These are phyloP conservation scores for Acanthisitta chloris DNA, from an alignment of 2,113 vertebrate species.

Conservation along the genomic window DNA sequence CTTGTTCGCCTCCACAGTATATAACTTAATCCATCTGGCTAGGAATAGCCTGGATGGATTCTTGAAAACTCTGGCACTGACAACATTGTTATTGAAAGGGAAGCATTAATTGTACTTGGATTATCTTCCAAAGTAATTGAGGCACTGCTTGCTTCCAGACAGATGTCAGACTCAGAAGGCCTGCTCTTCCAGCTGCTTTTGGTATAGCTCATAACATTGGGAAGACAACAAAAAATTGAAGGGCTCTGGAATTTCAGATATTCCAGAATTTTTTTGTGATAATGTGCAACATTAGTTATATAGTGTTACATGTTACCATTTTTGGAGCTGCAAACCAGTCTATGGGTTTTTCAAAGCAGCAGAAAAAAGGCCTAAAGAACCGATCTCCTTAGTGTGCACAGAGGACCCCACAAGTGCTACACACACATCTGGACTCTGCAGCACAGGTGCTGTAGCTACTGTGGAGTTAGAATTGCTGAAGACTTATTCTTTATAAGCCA, in stretches of 20 bases:
- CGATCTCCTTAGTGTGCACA: neutral
- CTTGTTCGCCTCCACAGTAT: neutral
- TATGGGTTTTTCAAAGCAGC: neutral
- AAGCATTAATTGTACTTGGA: slow-evolving; percentile 47
- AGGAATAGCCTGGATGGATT: neutral
- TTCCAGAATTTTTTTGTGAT: neutral
- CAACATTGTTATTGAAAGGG: slow-evolving; percentile 21
- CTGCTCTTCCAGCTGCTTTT: slow-evolving; percentile 3
- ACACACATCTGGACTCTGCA: neutral
- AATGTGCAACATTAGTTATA: neutral
- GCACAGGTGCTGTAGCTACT: neutral
- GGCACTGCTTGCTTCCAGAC: slow-evolving; percentile 12
- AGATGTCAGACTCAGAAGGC: neutral
- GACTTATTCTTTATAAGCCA: neutral
- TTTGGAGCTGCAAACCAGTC: neutral
- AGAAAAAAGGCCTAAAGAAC: neutral
- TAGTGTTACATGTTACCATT: neutral
- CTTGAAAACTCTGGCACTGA: slow-evolving; percentile 36
- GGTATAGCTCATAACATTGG: neutral
- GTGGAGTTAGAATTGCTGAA: neutral
- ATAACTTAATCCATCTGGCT: slow-evolving; percentile 49
- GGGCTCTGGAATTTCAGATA: neutral
- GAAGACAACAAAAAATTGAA: neutral
- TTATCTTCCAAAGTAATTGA: slow-evolving; percentile 33
- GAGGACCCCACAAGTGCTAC: neutral